Base-by-base conservation (phyloP, 1,140 invertebrate genomes). In the Bursaphelenchus mucronatus region DNA sequence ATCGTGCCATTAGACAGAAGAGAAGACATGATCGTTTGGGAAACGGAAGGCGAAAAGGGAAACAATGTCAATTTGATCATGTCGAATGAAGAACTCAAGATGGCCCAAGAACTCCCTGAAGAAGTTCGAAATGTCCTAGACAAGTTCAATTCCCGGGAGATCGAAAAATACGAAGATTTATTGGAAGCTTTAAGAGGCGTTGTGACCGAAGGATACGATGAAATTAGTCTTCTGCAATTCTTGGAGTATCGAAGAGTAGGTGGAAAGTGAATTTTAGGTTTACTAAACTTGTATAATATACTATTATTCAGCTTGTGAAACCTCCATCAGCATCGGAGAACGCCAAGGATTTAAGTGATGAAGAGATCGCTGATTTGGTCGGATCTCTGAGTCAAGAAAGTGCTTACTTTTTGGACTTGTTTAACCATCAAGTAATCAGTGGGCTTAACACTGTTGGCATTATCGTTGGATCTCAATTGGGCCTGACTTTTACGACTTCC, bases 91-190 rank as follows among this genome's bases (percentile, higher is more conserved):
- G 57, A 59, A 50, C 19, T 59, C 11, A 11, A 59, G 40, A 44
- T 40, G 40, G 41, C 41, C 7, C 57, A 59, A 50, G 11, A n/a
- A 44, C 30, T 59, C 40, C 15, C 44, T 44, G 21, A 59, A 59
- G 57, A 59, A 50, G 57, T 44, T 3, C 41, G 19, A 6, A 39
- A 59, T 30, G 40, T 59, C 21, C 41, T 59, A 11, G 57, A 59
- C 40, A 44, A 59, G 13, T 59, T 59, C 57, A 59, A 59, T 39
- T 59, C 30, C 21, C 57, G 57, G 11, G 40, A 44, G 10, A 59
- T 59, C 40, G 13, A 59, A 9, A 59, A 59, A 9, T 59, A 59
- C 57, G 44, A 45, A 39, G 41, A 59, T 7, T 59, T 59, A n/a
- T 3, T 39, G 19, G 13, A 40, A 44, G 57, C 19, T 11, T 59